These are phyloP conservation scores for Drosophila parthenogenetica DNA, from an alignment of 2,888 invertebrate species.

Conservation along the genomic window DNA sequence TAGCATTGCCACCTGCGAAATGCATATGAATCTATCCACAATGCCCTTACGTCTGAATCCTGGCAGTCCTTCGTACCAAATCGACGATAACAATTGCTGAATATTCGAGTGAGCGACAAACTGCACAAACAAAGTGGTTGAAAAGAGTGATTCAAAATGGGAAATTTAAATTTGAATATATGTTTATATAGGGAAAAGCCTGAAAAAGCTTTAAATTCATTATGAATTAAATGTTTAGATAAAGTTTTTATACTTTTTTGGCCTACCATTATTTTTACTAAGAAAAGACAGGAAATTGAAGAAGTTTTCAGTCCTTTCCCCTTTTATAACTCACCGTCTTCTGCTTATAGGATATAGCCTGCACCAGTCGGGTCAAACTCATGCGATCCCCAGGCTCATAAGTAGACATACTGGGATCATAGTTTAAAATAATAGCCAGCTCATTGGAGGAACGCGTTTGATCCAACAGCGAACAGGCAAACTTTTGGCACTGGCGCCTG, in stretches of 20 bases:
- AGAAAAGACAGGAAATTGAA: neutral
- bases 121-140: constrained; percentile 84
- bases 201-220: too few relatives aligned
- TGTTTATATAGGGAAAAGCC: too few relatives aligned
- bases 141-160: neutral
- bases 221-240: too few relatives aligned
- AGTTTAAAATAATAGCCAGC: constrained; percentile 96
- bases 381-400: constrained; percentile 93
- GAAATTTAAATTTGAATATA: too few relatives aligned
- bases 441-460: constrained; percentile 97
- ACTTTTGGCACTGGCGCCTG: constrained; percentile 94
- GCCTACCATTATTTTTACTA: too few relatives aligned
- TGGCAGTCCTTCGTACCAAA: constrained; percentile 98
- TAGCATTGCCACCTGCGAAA: constrained; percentile 90
- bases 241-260: too few relatives aligned
- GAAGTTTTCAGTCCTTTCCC: neutral
- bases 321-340: constrained; percentile 89
- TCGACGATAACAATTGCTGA: constrained; percentile 94
- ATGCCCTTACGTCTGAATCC: constrained; percentile 94
- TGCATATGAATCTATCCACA: constrained; percentile 90
- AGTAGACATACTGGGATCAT: constrained; percentile 91
- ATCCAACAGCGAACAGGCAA: constrained; percentile 95
- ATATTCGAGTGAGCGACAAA: constrained; percentile 98
- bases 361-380: constrained; percentile 93
- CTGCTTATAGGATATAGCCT: constrained; percentile 97